Evolutionary conservation across 1,140 invertebrate species (phyloP).

Genomic region (Aradophagus sp.): DNA sequence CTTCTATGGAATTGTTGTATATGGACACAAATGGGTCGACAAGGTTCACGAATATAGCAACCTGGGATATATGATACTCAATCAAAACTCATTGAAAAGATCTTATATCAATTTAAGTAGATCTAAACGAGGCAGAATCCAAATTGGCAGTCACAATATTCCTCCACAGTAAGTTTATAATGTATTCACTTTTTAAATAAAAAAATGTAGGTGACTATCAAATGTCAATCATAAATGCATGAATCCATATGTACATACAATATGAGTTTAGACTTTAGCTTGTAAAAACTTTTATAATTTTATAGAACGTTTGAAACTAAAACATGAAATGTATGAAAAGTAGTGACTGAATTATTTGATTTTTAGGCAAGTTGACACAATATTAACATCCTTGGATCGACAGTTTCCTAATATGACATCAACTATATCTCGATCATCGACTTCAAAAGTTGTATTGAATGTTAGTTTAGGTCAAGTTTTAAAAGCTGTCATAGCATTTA

Average conservation of each 20-base stretch:
- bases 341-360: no score
- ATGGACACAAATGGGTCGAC: conserved; percentile 94
- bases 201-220: no score
- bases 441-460: conserved; percentile 85
- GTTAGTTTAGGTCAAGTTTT: conserved; percentile 88
- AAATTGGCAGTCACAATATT: conserved; percentile 88
- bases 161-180: conserved; percentile 85
- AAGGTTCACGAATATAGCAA: conserved; percentile 91
- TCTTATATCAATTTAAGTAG: conserved; percentile 85
- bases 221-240: no score
- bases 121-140: conserved; percentile 83
- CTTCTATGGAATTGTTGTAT: conserved; percentile 89
- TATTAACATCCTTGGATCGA: conserved; percentile 83
- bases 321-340: no score
- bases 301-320: no score
- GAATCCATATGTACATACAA: no score
- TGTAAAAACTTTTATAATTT: no score
- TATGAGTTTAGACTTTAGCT: no score
- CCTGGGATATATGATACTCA: conserved; percentile 83
- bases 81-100: conserved; percentile 88
- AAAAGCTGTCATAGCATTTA: conserved; percentile 91
- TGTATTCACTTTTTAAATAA: no score
- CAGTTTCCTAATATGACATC: conserved; percentile 85
- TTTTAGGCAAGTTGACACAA: conserved; percentile 81
- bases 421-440: conserved; percentile 83